These are phyloP conservation scores for Muntiacus muntjak DNA, from an alignment of 2,113 vertebrate genomes.

Conservation along the genomic window DNA sequence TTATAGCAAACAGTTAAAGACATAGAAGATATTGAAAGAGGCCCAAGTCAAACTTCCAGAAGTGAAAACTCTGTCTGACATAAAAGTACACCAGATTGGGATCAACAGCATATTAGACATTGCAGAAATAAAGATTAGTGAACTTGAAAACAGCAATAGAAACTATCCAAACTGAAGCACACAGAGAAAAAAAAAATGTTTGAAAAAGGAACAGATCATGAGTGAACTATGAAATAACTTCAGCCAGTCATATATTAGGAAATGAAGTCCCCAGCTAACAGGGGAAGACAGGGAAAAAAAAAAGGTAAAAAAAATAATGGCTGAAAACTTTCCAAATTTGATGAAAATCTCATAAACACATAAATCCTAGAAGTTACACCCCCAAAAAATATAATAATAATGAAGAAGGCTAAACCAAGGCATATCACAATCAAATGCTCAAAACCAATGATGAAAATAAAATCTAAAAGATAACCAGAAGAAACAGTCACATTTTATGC, in stretches of 20 bases:
- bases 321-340: neutral
- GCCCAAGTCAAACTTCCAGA: neutral
- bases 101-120: neutral
- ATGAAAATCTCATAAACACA: neutral
- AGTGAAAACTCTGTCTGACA: neutral
- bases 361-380: neutral
- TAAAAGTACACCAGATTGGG: neutral
- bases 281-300: neutral
- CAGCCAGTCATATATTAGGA: neutral
- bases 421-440: neutral
- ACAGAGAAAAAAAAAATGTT: neutral
- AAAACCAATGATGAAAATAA: slow-evolving; percentile 15
- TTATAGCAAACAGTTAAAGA: neutral
- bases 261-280: neutral
- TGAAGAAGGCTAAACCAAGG: neutral
- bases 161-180: neutral
- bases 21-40: neutral
- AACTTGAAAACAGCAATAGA: neutral
- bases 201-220: neutral
- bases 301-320: neutral
- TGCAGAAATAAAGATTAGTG: neutral
- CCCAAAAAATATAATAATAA: neutral
- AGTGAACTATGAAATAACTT: neutral
- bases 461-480: neutral
- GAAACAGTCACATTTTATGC: neutral